Conservation (phyloP, 2,797 vertebrate genomes). For the Melanotaenia maccullochi region DNA sequence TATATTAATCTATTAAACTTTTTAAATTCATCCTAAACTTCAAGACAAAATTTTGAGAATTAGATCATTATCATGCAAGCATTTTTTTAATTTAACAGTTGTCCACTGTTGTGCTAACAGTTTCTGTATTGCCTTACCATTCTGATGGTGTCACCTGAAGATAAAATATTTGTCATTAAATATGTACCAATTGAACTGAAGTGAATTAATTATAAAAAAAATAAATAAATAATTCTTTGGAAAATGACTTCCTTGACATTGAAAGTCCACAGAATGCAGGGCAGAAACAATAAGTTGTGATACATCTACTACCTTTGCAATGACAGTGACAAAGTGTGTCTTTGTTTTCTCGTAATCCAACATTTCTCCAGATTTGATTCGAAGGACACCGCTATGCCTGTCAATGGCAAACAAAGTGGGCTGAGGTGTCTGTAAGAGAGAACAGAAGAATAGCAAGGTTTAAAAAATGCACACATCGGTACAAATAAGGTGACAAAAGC, state of each 20-base stretch:
- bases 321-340: slow-evolving; percentile 88
- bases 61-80: no score
- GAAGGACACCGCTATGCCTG: slow-evolving; percentile 90
- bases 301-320: slow-evolving; percentile 87
- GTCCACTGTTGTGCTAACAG: no score
- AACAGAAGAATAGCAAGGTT: slow-evolving; percentile 32
- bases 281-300: background rate
- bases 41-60: background rate
- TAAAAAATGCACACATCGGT: slow-evolving; percentile 29
- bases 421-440: slow-evolving; percentile 65
- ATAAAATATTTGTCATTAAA: background rate
- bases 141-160: background rate
- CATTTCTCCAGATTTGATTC: slow-evolving; percentile 85
- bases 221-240: no score
- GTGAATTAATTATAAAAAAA: background rate
- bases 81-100: background rate
- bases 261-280: background rate
- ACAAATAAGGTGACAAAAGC: slow-evolving; percentile 40
- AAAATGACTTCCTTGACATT: background rate
- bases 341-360: slow-evolving; percentile 93
- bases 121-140: background rate
- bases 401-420: slow-evolving; percentile 88
- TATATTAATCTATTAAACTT: background rate
- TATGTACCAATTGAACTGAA: background rate
- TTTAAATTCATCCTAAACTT: background rate